Conservation (phyloP, 2,113 vertebrate genomes). For the Ailurus styani region DNA sequence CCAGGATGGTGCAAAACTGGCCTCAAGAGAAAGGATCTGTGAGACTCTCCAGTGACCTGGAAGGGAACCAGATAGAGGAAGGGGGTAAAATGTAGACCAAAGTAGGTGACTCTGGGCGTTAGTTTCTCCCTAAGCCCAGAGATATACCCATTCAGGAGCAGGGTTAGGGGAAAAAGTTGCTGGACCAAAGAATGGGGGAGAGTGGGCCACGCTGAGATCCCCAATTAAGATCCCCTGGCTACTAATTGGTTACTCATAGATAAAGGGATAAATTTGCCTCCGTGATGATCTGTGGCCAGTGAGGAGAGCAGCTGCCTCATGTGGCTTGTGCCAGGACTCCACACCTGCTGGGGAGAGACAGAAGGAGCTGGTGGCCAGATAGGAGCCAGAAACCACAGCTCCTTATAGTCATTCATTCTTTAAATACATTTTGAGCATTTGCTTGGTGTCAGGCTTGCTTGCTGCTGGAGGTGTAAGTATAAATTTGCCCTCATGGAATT, state of each 20-base stretch:
- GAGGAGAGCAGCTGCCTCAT: background rate
- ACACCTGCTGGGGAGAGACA: background rate
- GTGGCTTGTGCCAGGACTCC: background rate
- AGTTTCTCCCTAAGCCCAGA: background rate
- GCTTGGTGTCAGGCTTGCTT: background rate
- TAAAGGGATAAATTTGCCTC: background rate
- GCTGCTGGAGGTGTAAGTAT: background rate
- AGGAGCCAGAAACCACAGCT: background rate
- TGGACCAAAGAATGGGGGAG: background rate
- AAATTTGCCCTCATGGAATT: background rate
- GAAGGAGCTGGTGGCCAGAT: background rate
- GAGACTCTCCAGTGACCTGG: background rate
- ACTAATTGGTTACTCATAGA: background rate
- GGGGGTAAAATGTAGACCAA: background rate
- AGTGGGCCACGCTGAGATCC: too few relatives aligned
- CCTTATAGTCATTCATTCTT: background rate
- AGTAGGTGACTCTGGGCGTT: background rate
- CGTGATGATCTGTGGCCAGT: rapidly evolving
- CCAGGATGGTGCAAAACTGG: background rate
- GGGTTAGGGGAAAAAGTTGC: background rate
- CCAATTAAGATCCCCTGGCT: background rate
- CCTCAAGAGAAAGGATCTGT: background rate
- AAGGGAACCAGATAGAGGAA: background rate
- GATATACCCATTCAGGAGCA: background rate
- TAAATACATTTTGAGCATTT: background rate